phyloP scores from a whole-genome alignment of 2,888 invertebrate genomes.

The Hirtodrosophila confusa region DNA sequence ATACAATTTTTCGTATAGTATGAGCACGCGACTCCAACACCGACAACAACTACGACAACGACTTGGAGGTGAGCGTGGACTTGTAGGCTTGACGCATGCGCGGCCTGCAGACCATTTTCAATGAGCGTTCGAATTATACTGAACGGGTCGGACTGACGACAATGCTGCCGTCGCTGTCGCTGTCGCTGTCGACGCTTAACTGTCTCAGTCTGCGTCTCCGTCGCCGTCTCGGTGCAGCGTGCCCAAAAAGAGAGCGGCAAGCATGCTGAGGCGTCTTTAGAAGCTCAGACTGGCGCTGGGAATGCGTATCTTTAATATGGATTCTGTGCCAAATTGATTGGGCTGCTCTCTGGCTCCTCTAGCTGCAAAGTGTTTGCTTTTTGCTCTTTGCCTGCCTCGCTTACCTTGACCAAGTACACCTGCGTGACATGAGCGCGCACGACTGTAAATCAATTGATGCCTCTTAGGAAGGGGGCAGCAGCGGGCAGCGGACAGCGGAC shows the following conservation, averaged over 20 bases:
- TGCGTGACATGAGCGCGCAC: conserved; percentile 26
- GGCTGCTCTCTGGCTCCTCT: conserved; percentile 5
- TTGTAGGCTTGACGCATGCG: conserved; percentile 67
- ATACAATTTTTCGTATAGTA: conserved; percentile 25
- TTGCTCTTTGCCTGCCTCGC: conserved; percentile 34
- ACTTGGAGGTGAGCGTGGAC: conserved; percentile 37
- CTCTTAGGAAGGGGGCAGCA: neutral
- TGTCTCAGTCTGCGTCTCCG: conserved; percentile 12
- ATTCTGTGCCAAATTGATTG: conserved; percentile 47
- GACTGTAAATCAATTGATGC: neutral
- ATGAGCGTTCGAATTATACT: conserved; percentile 74
- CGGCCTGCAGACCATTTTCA: conserved; percentile 76
- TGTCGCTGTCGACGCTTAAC: conserved; percentile 5
- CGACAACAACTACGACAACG: conserved; percentile 19
- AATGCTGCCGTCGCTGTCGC: conserved; percentile 16
- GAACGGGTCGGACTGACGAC: conserved; percentile 49
- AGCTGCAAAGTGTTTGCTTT: conserved; percentile 23
- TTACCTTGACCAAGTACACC: conserved; percentile 71
- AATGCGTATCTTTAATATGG: conserved; percentile 28
- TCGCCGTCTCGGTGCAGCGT: conserved; percentile 18
- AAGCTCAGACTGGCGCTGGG: conserved; percentile 37
- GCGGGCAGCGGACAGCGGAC: conserved; percentile 12
- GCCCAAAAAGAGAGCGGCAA: conserved; percentile 47
- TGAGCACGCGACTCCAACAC: conserved; percentile 42
- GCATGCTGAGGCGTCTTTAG: conserved; percentile 37